These are phyloP conservation scores for Lycaon pictus DNA, from an alignment of 2,113 vertebrate genomes.

Conservation along the genomic window DNA sequence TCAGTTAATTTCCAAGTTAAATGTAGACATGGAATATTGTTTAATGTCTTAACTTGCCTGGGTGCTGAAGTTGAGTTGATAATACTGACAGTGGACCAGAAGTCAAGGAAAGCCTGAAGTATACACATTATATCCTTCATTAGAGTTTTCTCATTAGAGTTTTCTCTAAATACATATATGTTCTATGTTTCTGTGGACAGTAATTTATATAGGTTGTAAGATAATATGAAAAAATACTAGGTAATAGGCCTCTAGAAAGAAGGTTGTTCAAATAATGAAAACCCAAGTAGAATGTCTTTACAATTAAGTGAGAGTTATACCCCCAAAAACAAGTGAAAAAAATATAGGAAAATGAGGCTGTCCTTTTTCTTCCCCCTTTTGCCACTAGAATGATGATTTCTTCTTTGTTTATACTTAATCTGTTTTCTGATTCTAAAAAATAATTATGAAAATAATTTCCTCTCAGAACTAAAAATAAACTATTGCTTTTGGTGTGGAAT, in stretches of 20 bases:
- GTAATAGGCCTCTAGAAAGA: neutral
- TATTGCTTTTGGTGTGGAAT: neutral
- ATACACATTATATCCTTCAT: neutral
- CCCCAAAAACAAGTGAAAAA: neutral
- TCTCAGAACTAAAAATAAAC: constrained; percentile 18
- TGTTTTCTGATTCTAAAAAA: constrained; percentile 43
- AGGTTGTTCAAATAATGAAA: constrained; percentile 51
- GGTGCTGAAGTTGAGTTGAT: neutral
- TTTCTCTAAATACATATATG: neutral
- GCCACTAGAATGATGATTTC: neutral
- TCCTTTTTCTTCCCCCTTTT: neutral
- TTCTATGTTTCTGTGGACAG: constrained; percentile 22
- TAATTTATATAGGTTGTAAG: constrained; percentile 38
- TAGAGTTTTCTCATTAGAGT: constrained; percentile 33
- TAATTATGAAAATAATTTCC: constrained; percentile 12
- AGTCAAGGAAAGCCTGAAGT: neutral
- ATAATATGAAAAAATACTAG: constrained; percentile 10
- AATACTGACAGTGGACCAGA: neutral
- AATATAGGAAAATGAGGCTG: neutral
- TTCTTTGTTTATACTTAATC: constrained; percentile 24
- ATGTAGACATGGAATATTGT: constrained; percentile 15
- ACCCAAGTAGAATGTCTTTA: neutral
- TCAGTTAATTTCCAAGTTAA: constrained; percentile 56
- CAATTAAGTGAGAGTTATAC: neutral
- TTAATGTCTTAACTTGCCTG: constrained; percentile 3